Base-by-base conservation (phyloP, 2,797 vertebrate species). In the Garrulus glandarius region DNA sequence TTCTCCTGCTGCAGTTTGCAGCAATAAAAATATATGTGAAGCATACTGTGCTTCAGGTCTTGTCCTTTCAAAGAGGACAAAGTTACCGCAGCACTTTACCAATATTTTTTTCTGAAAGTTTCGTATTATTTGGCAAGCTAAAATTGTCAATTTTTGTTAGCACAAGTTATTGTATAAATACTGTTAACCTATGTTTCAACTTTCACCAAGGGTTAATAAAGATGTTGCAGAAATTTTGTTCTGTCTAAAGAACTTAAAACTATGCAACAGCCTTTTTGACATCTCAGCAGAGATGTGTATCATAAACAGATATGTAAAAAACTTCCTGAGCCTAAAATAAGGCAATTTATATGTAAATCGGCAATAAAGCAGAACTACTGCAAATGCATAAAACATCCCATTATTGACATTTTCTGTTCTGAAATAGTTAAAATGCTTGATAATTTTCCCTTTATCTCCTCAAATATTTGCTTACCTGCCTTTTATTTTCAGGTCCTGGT, bases 301-400 rank as follows among this genome's bases (percentile, higher is more conserved):
- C 98, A 98, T 98, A 98, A 98, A 98, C 98, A 98, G 98, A 98
- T 98, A 98, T 98, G 98, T 98, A 98, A 98, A 98, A 98, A 98
- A 98, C 98, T 98, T 98, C 98, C 98, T 98, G 98, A 98, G 98
- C 98, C 98, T 98, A 98, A 99, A 99, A 99, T 99, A 98, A 99
- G 99, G 98, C 99, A 99, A 99, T 99, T 99, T 99, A 99, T 99
- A 99, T 99, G 99, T 99, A 99, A 99, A 99, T 99, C 98, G 98
- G 98, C 99, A 99, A 99, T 99, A 99, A 99, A 98, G 99, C 98
- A 99, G 98, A 99, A 99, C 99, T 99, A 99, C 98, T 98, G 98
- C 98, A 98, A 98, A 99, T 99, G 98, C 99, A 99, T 98, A 98
- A 98, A 98, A 98, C 98, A 98, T 98, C 98, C 98, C 97, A 98